Evolutionary conservation across 2,888 invertebrate species (phyloP), one percentile per base, ranked within the genome.

Genomic region (Vannuccia rotundouncinata): DNA sequence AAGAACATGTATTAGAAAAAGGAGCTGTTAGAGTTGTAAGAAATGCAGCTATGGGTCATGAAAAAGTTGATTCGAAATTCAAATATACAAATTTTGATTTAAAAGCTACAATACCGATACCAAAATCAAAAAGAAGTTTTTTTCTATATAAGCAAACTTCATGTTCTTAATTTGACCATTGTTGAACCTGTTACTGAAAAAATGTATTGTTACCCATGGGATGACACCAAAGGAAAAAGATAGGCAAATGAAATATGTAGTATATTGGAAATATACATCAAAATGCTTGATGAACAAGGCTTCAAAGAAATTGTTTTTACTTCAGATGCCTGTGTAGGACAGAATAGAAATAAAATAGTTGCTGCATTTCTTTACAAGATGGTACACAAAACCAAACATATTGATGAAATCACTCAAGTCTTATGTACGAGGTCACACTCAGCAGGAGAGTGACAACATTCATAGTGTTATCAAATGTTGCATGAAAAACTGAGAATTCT

Each of bases 61-160:
- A 45, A 45, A 45, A 17, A 17, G 17, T 17, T 17, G 10, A 45
- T 13, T 5, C 5, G 17, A 22, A 66, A 5, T 66, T 66, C 66
- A 5, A 45, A 45, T 45, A 45, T 45, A 17, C 66, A 66, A 66
- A 66, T 22, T 5, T 66, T 27, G 66, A 66, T 22, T 27, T 66
- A 17, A 17, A 66, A 22, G n/a, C n/a, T n/a, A n/a, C n/a, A n/a
- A n/a, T n/a, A n/a, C n/a, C n/a, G n/a, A n/a, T 66, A 22, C 66
- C 5, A 17, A 66, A 66, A 66, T 66, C 66, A 13, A 27, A 66
- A 22, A 5, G 66, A 66, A 66, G 22, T 66, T 13, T 66, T 66
- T 66, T 66, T 66, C 66, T 66, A 66, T 66, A 66, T 66, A 2
- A 66, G 66, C 25, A 66, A 66, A 66, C 5, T 66, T n/a, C 66